Evolutionary conservation across 2,888 invertebrate genomes (phyloP), one percentile per base, ranked within the genome.

Genomic region (Melanostoma mellinum): DNA sequence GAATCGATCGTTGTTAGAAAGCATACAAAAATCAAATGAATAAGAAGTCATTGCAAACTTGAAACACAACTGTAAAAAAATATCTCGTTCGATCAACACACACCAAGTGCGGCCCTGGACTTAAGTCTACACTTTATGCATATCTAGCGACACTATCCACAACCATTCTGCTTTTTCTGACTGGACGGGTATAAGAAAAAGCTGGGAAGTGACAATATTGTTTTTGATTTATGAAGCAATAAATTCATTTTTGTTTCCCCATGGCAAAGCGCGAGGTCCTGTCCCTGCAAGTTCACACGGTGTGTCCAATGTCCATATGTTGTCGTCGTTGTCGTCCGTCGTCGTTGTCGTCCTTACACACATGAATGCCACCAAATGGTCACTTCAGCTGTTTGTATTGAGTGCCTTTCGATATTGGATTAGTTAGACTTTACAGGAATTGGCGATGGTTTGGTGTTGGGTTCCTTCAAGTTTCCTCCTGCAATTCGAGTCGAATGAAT

Each of bases 181-280:
- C 6, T 6, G 42, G 38, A 4, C 33, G 33, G 46, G 6, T 6
- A 52, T 40, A 42, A 77, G 72, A 68, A 61, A 35, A 30, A 65
- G 52, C 68, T 68, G 50, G 88, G 88, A 89, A 88, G 87, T 87
- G 89, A 88, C 89, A 89, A 89, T 89, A 89, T 89, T 88, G 89
- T 86, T 87, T 87, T 88, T 89, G 89, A 89, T 89, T 89, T 89
- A 89, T 88, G 88, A 86, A 84, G 88, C 88, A 86, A 89, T 89
- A 89, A 89, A 89, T 89, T 89, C 87, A 88, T 88, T 88, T 88
- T 88, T 87, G 88, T 88, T 87, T 87, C 87, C 65, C 79, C 53
- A 65, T 55, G 60, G 40, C 33, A 60, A 55, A 9, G 30, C 71
- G 55, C 65, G 55, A 55, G 44, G 53, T 58, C 60, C 74, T 46